phyloP scores from a whole-genome alignment of 2,113 vertebrate genomes.

The Rostratula benghalensis region DNA sequence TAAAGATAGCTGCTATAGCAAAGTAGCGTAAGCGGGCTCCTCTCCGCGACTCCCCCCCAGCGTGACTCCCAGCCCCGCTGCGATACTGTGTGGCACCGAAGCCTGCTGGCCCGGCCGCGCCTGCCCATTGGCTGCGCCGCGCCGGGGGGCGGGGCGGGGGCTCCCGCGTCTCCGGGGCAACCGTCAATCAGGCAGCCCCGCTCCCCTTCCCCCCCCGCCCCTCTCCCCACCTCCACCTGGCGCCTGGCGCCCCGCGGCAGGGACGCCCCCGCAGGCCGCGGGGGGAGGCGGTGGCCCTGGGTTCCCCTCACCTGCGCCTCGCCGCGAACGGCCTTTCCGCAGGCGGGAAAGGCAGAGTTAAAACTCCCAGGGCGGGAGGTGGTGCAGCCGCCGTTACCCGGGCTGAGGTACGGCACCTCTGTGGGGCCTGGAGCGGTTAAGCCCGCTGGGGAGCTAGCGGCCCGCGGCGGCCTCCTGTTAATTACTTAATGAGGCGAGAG shows the following conservation, averaged over 20 bases:
- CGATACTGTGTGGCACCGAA: conserved; percentile 74
- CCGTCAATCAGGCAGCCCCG: conserved; percentile 73
- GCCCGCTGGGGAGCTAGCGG: not conserved
- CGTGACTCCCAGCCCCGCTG: conserved; percentile 75
- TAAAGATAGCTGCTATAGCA: conserved; percentile 87
- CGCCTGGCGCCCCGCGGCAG: not conserved
- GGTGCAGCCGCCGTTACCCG: accelerated
- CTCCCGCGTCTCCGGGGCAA: conserved; percentile 41
- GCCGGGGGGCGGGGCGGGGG: conserved; percentile 56
- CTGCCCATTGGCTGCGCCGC: conserved; percentile 69
- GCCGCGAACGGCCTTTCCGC: too few relatives aligned
- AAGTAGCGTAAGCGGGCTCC: conserved; percentile 84
- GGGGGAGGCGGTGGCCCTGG: not conserved
- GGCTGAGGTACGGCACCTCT: not conserved
- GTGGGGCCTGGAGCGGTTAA: not conserved
- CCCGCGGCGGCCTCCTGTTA: not conserved
- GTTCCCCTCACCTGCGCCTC: not conserved
- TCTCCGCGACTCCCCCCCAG: conserved; percentile 73
- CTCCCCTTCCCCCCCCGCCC: not conserved
- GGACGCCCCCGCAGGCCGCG: not conserved
- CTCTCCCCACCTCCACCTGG: conserved; percentile 67
- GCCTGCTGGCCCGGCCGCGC: conserved; percentile 62
- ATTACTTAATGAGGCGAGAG: not conserved
- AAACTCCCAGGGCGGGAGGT: not conserved
- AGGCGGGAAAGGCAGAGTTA: not conserved